Percentiles rank a stretch among this genome's conserved stretches.
Evolutionary conservation across 2,113 vertebrate genomes (phyloP).

Genomic region (Aegithalos caudatus): DNA sequence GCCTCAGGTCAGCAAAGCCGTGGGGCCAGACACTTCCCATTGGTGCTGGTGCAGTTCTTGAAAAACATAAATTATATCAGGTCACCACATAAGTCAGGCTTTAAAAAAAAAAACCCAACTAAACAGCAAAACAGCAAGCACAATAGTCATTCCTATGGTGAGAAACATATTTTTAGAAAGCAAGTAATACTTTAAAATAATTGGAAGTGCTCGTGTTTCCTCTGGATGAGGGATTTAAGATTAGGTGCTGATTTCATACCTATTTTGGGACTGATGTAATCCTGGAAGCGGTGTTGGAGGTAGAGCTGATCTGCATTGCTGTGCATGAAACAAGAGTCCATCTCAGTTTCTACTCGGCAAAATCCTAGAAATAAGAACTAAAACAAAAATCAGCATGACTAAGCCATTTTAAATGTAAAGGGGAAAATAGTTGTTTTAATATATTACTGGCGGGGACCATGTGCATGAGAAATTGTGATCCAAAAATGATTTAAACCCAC

Average conservation of each 20-base stretch:
- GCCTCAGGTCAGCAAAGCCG: neutral
- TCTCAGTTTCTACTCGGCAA: constrained; percentile 2
- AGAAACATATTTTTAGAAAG: constrained; percentile 60
- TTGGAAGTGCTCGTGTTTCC: constrained; percentile 61
- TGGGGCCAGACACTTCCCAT: neutral
- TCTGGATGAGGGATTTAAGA: constrained; percentile 35
- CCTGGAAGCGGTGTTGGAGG: neutral
- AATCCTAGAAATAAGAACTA: constrained; percentile 41
- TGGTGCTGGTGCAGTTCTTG: constrained; percentile 19
- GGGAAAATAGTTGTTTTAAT: constrained; percentile 47
- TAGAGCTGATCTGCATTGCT: neutral
- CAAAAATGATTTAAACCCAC: constrained; percentile 63
- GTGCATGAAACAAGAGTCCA: neutral
- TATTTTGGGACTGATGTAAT: constrained; percentile 29
- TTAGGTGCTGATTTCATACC: constrained; percentile 42
- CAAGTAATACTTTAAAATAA: constrained; percentile 51
- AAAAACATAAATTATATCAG: constrained; percentile 32
- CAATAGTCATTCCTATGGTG: constrained; percentile 42
- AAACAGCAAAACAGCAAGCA: neutral
- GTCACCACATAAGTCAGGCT: constrained; percentile 23
- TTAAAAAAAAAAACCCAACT: neutral
- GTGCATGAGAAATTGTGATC: constrained; percentile 35
- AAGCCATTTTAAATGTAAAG: constrained; percentile 69
- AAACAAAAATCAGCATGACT: constrained; percentile 45
- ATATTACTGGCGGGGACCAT: neutral